phyloP scores from a whole-genome alignment of 2,113 vertebrate genomes.

The Aegithalos caudatus region DNA sequence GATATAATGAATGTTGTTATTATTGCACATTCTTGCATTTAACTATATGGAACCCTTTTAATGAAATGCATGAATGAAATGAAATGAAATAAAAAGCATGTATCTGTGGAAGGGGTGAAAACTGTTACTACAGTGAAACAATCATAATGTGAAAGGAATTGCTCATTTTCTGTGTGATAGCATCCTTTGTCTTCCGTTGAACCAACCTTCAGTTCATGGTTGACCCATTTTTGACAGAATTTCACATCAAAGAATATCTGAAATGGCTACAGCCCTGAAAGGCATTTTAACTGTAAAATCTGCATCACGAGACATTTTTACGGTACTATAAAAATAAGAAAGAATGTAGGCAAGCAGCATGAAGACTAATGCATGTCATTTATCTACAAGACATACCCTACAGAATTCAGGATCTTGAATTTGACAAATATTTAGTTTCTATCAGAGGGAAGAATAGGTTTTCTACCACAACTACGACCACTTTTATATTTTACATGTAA shows the following conservation, averaged over 20 bases:
- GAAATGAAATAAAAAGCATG: not conserved
- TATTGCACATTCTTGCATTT: not conserved
- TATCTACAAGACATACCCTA: not conserved
- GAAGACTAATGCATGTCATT: not conserved
- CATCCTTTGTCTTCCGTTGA: constrained; percentile 7
- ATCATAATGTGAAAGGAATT: constrained; percentile 1
- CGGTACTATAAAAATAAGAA: not conserved
- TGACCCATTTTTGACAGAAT: constrained; percentile 64
- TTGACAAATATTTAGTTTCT: not conserved
- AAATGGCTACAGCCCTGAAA: constrained; percentile 29
- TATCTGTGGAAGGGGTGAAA: not conserved
- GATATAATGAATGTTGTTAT: not conserved
- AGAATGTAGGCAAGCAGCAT: not conserved
- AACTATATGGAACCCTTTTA: not conserved
- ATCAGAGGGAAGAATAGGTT: not conserved
- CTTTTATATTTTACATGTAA: not conserved
- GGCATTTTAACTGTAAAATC: constrained; percentile 18
- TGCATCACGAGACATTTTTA: not conserved
- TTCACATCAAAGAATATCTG: constrained; percentile 10
- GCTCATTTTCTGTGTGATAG: constrained; percentile 19
- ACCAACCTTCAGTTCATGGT: constrained; percentile 52
- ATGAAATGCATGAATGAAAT: no score
- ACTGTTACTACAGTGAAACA: not conserved
- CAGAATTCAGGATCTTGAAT: not conserved
- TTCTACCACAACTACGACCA: not conserved